Evolutionary conservation across 2,888 invertebrate species (phyloP), one percentile per base, ranked within the genome.

Genomic region (Drosophila melanosoma): DNA sequence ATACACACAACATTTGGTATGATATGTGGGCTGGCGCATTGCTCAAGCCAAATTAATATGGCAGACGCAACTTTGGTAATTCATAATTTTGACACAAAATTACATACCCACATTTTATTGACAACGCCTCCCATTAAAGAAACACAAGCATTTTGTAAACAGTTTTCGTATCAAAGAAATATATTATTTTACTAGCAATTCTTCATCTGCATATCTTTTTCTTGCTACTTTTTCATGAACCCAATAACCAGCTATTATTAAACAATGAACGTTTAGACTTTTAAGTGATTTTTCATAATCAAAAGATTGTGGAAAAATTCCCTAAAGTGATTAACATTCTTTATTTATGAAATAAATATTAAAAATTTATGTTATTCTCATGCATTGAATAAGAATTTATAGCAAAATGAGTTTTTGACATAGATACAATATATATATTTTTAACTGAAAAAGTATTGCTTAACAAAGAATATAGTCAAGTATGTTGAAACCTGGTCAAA

Each of bases 11-110:
- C 29, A 2, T 29, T 58, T 65, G 42, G 29, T 20, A 11, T 58
- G 60, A 68, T 64, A 61, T 54, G 65, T 71, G 52, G 58, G 32
- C 7, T 53, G 57, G 32, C 36, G 57, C 49, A 58, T 60, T 48
- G 53, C 68, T 88, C 83, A 83, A 80, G 38, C 52, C 57, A 80
- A 80, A 83, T 83, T 80, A 80, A 68, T 74, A 88, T 71, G 67
- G 51, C 69, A 71, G 54, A 65, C 63, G 35, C 26, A 64, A 49
- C 56, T 64, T 57, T 65, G 61, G 74, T 80, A 80, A 88, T 83
- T 83, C 86, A 88, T 82, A 74, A 82, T 69, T 70, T 59, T 73
- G 66, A 53, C 68, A 48, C 68, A 42, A n/a, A 29, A 12, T 36
- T n/a, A 56, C 36, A 70, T 76, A 82, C 64, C 82, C 68, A 76